Conservation (phyloP, 2,888 invertebrate genomes). For the Melinaea marsaeus region DNA sequence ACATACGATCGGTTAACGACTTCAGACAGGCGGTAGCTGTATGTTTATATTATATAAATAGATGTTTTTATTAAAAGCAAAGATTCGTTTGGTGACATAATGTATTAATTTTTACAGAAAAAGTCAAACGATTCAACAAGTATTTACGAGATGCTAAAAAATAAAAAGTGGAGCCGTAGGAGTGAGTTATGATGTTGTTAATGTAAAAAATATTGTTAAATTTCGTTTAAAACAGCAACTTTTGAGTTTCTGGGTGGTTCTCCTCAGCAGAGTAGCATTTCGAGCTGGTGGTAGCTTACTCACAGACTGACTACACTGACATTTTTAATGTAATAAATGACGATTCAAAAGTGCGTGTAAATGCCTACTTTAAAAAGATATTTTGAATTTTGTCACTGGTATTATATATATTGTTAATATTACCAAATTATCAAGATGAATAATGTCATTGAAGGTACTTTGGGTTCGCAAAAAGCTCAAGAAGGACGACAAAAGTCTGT, state of each 20-base stretch:
- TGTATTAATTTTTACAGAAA: constrained; percentile 12
- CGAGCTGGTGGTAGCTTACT: no score
- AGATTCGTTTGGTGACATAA: no score
- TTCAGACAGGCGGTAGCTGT: constrained; percentile 10
- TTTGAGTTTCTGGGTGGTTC: no score
- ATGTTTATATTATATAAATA: not conserved
- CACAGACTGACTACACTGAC: no score
- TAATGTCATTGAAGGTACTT: not conserved
- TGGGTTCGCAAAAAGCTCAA: not conserved
- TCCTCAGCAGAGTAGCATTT: no score
- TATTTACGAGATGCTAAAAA: constrained; percentile 25
- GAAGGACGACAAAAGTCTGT: constrained; percentile 1
- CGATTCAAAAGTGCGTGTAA: no score
- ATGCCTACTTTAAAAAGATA: no score
- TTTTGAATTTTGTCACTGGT: not conserved
- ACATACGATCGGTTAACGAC: constrained; percentile 6
- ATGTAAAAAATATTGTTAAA: no score
- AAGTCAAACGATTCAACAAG: constrained; percentile 20
- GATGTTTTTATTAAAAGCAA: no score
- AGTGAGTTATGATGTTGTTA: constrained; percentile 14
- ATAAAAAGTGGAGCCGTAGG: constrained; percentile 20
- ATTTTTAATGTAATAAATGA: no score
- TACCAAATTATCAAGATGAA: not conserved
- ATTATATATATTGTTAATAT: not conserved
- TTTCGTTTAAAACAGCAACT: no score